These are phyloP conservation scores for Melanerpes formicivorus DNA, from an alignment of 2,113 vertebrate species.

Conservation along the genomic window DNA sequence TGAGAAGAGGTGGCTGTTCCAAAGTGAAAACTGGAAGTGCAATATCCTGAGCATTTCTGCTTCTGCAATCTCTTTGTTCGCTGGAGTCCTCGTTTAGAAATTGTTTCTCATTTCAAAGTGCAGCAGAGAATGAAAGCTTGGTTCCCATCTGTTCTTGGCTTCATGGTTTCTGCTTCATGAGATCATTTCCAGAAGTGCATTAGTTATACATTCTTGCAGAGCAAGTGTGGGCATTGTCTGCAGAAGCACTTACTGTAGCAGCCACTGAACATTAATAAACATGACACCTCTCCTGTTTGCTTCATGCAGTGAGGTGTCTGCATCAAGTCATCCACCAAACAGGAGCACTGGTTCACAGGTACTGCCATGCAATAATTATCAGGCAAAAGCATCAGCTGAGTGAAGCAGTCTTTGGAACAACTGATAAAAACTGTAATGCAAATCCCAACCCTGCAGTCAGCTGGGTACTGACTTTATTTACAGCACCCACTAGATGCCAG, in stretches of 20 bases:
- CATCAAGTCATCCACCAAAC: neutral
- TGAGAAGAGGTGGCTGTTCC: neutral
- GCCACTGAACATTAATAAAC: constrained; percentile 1
- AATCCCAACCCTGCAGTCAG: neutral
- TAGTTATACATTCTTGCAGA: constrained; percentile 15
- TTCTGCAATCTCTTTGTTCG: constrained; percentile 4
- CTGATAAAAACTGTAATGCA: neutral
- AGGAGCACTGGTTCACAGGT: neutral
- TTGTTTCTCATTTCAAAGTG: neutral
- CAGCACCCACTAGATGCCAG: neutral
- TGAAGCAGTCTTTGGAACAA: neutral
- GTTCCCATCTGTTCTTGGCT: constrained; percentile 46
- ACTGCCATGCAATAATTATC: neutral
- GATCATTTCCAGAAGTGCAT: neutral
- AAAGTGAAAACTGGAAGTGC: neutral
- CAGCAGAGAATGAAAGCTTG: neutral
- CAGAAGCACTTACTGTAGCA: neutral
- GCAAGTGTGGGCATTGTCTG: neutral
- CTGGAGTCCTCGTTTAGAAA: neutral
- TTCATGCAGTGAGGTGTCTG: neutral
- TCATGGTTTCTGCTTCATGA: constrained; percentile 38
- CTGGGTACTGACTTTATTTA: neutral
- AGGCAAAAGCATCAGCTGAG: neutral
- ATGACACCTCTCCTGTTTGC: neutral
- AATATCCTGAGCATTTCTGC: neutral